Evolutionary conservation across 2,797 vertebrate genomes (phyloP), one percentile per base, ranked within the genome.

Genomic region (Sebastes alutus): DNA sequence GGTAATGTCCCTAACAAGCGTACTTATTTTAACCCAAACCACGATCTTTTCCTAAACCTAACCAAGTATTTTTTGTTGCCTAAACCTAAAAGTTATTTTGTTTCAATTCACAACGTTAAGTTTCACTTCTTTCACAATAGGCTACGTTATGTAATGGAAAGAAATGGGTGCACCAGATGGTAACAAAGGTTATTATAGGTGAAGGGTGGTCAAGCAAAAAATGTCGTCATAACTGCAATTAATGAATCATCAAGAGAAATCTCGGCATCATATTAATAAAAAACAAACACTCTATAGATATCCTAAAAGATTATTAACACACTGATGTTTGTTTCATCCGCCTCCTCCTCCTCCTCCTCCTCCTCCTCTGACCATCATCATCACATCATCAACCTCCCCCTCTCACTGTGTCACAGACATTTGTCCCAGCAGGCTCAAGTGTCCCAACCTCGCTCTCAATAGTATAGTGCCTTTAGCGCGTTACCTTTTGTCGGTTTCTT

Each of bases 401-500:
- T n/a, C 38, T 60, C 73, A 7, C 12, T 12, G 38, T 49, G 56
- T 73, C 49, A 38, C 4, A 72, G 7, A 68, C 16, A 27, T 78
- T 8, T 52, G 72, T 80, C 89, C 87, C 35, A 13, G 33, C 70
- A n/a, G 61, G 18, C 60, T 29, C 22, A 22, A 35, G 23, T 20
- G 77, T 77, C 65, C 81, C 56, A 14, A 42, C 38, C 33, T 61
- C 42, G 74, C 67, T 32, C 46, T 49, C 7, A 8, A 4, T 49
- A 20, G 20, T 14, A 4, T 49, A 49, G n/a, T 16, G 3, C 58
- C 56, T 74, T 22, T 54, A 54, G 20, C 49, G 1, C 49, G n/a
- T 86, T 88, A 90, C 92, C 93, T 92, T 81, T 16, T 5, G 13
- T 35, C 69, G 42, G 20, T 49, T n/a, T 69, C 59, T 27, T 7